phyloP scores from a whole-genome alignment of 1,140 invertebrate genomes.

The Saccostrea echinata region DNA sequence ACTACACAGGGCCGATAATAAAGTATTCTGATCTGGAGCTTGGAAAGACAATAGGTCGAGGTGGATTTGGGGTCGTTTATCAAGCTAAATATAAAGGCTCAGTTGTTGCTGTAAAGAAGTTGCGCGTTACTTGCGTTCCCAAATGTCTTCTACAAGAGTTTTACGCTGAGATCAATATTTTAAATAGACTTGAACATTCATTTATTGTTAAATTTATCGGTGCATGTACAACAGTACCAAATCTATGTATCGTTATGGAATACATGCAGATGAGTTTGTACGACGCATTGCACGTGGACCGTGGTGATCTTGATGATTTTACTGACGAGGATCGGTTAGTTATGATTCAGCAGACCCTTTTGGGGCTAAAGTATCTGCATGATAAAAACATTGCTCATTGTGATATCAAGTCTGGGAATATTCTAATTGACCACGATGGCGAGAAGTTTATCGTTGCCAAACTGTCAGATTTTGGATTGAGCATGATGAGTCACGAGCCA shows the following conservation, averaged over 20 bases:
- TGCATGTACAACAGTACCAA: slow-evolving; percentile 55
- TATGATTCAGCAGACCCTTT: slow-evolving; percentile 48
- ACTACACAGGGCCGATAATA: slow-evolving; percentile 54
- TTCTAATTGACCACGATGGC: slow-evolving; percentile 44
- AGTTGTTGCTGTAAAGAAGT: slow-evolving; percentile 64
- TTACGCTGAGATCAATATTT: slow-evolving; percentile 53
- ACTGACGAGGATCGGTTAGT: slow-evolving; percentile 46
- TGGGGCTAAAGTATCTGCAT: slow-evolving; percentile 55
- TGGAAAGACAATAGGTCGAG: slow-evolving; percentile 57
- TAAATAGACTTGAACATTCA: slow-evolving; percentile 56
- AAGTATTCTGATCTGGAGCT: slow-evolving; percentile 55
- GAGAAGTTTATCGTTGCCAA: slow-evolving; percentile 49
- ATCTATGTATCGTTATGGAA: slow-evolving; percentile 67
- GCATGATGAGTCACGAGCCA: slow-evolving; percentile 56
- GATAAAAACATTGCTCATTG: slow-evolving; percentile 53
- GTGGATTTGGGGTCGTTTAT: slow-evolving; percentile 59
- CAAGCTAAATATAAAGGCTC: slow-evolving; percentile 55
- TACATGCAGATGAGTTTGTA: slow-evolving; percentile 63
- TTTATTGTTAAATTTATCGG: slow-evolving; percentile 65
- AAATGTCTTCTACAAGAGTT: slow-evolving; percentile 53
- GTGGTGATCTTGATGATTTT: slow-evolving; percentile 16
- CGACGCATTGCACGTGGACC: slow-evolving; percentile 59
- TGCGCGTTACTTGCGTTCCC: slow-evolving; percentile 50
- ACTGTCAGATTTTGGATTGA: slow-evolving; percentile 65
- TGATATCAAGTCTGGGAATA: slow-evolving; percentile 55